Conservation (phyloP, 1,140 invertebrate genomes). For the Xylocopa sonorina region DNA sequence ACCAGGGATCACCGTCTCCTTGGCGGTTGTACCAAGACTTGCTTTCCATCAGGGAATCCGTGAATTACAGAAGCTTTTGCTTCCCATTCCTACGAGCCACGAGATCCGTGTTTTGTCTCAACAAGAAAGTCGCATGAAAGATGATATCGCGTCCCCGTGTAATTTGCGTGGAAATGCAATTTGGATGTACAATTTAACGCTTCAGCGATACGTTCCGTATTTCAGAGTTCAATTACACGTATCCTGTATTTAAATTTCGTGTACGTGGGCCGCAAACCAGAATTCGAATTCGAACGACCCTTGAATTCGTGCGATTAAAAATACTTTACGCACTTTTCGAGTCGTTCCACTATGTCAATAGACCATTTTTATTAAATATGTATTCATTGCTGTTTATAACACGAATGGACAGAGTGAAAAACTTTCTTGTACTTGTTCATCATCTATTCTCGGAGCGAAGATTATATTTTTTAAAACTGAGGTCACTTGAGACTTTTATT, state of each 20-base stretch:
- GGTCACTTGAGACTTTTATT: too few relatives aligned
- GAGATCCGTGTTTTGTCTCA: not conserved
- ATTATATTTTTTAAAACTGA: too few relatives aligned
- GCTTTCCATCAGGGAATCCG: not conserved
- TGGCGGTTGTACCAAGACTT: not conserved
- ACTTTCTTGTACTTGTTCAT: too few relatives aligned
- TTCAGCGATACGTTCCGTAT: not conserved
- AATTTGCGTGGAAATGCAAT: constrained; percentile 31
- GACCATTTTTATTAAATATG: too few relatives aligned
- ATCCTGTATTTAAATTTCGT: not conserved
- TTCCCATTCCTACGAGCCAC: too few relatives aligned
- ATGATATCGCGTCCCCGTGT: not conserved
- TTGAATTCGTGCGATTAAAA: not conserved
- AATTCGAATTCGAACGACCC: not conserved
- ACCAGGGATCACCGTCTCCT: not conserved
- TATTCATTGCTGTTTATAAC: too few relatives aligned
- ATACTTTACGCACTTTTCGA: not conserved
- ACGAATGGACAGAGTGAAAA: too few relatives aligned
- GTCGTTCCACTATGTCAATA: too few relatives aligned
- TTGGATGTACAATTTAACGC: constrained; percentile 3
- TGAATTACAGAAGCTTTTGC: constrained; percentile 21
- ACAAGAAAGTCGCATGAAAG: constrained; percentile 16
- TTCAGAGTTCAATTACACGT: not conserved
- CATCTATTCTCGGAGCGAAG: too few relatives aligned
- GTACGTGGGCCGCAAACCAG: not conserved